Percentiles rank a stretch among this genome's conserved stretches.
Conservation (phyloP, 2,888 invertebrate genomes). For the Andrena fulva region DNA sequence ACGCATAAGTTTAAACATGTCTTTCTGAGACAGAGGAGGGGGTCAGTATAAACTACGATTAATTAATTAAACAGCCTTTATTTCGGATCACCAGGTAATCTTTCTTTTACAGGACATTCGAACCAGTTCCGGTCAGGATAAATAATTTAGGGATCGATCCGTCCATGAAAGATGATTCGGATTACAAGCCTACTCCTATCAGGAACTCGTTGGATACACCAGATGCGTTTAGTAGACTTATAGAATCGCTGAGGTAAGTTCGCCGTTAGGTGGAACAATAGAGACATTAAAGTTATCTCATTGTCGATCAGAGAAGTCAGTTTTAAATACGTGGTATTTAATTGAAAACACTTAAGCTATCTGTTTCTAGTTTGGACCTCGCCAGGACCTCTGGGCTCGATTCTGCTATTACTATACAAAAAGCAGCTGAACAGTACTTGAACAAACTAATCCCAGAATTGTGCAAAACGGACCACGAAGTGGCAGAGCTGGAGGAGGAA, state of each 20-base stretch:
- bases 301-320: too few species aligned
- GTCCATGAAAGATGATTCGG: conserved; percentile 78
- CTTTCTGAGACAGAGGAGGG: conserved; percentile 87
- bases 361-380: conserved; percentile 72
- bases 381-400: conserved; percentile 71
- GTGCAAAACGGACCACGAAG: conserved; percentile 83
- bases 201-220: conserved; percentile 66
- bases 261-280: not conserved
- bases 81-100: not conserved
- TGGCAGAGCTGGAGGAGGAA: conserved; percentile 75
- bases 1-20: conserved; percentile 88
- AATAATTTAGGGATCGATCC: conserved; percentile 82
- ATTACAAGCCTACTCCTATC: conserved; percentile 81
- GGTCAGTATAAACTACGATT: conserved; percentile 84
- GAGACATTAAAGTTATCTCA: not conserved
- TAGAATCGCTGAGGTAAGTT: conserved; percentile 72
- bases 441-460: conserved; percentile 76
- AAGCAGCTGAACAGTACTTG: conserved; percentile 74
- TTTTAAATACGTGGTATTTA: too few species aligned
- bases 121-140: conserved; percentile 81
- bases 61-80: not conserved
- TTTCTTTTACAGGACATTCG: conserved; percentile 71
- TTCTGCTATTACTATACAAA: conserved; percentile 74
- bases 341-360: not conserved
- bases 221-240: conserved; percentile 77